A percentile compares a stretch with the other conserved stretches of the same genome.
Evolutionary conservation across 2,113 vertebrate species (phyloP).

Genomic region (Oostethus manadensis): DNA sequence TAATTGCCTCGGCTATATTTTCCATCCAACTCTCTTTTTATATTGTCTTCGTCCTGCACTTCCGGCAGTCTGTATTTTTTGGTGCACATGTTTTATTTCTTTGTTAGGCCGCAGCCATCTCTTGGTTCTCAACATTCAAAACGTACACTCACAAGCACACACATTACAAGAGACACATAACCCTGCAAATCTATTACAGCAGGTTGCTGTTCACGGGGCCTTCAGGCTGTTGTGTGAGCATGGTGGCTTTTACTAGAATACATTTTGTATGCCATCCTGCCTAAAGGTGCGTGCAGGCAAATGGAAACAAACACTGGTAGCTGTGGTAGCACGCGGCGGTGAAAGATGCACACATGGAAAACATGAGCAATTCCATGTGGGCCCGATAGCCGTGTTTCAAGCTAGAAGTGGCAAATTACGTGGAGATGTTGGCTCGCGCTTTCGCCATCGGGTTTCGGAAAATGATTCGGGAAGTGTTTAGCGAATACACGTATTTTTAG

Average conservation of each 20-base stretch:
- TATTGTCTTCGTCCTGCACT: slow-evolving; percentile 42
- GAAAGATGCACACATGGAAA: slow-evolving; percentile 26
- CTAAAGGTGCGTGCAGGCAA: slow-evolving; percentile 13
- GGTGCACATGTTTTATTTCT: slow-evolving; percentile 13
- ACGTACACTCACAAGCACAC: not conserved
- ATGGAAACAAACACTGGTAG: slow-evolving; percentile 11
- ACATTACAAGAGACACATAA: slow-evolving; percentile 19
- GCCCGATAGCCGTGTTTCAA: not conserved
- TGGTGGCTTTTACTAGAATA: slow-evolving; percentile 16
- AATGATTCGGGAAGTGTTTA: too few relatives aligned
- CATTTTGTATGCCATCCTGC: slow-evolving; percentile 14
- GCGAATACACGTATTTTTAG: too few relatives aligned
- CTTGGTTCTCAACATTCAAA: slow-evolving; percentile 41
- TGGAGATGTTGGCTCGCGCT: too few relatives aligned
- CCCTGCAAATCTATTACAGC: slow-evolving; percentile 36
- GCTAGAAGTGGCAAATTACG: too few relatives aligned
- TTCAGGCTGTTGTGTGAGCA: slow-evolving; percentile 9
- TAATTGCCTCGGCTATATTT: slow-evolving; percentile 66
- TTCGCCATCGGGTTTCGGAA: too few relatives aligned
- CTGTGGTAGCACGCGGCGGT: slow-evolving; percentile 14
- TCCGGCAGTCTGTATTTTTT: slow-evolving; percentile 21
- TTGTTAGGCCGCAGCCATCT: slow-evolving; percentile 30
- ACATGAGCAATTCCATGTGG: not conserved
- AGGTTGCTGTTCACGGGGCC: slow-evolving; percentile 13
- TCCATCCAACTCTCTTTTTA: slow-evolving; percentile 42